Percentiles rank a stretch among this genome's conserved stretches.
Evolutionary conservation across 2,113 vertebrate genomes (phyloP).

Genomic region (Crotalus viridis): DNA sequence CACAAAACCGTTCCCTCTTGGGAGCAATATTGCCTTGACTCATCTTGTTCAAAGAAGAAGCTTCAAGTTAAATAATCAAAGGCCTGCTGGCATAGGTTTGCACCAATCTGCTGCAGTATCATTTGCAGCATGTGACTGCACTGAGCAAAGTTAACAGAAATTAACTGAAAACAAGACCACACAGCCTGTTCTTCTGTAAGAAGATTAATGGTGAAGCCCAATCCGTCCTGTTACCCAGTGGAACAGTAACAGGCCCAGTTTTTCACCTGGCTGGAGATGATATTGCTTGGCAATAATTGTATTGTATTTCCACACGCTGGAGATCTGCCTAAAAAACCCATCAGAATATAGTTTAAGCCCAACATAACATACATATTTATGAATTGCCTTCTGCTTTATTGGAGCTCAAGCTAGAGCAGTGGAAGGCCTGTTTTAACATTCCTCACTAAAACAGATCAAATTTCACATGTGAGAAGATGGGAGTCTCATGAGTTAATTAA

Average conservation of each 20-base stretch:
- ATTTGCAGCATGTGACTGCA: not conserved
- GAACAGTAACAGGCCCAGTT: not conserved
- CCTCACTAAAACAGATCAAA: constrained; percentile 64
- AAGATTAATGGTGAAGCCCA: accelerated
- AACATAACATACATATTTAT: constrained; percentile 57
- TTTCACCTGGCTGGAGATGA: constrained; percentile 3
- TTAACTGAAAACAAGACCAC: not conserved
- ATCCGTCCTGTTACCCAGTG: accelerated
- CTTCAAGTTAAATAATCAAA: not conserved
- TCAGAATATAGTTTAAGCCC: constrained; percentile 60
- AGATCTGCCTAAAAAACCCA: constrained; percentile 68
- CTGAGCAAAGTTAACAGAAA: accelerated
- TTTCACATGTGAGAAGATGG: constrained; percentile 67
- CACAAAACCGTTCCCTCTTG: not conserved
- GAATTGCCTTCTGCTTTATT: constrained; percentile 70
- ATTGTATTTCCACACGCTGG: constrained; percentile 56
- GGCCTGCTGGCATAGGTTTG: not conserved
- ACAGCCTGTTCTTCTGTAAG: not conserved
- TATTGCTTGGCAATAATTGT: constrained; percentile 13
- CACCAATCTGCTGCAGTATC: not conserved
- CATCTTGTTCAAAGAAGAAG: not conserved
- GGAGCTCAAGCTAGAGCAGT: constrained; percentile 62
- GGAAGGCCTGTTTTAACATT: constrained; percentile 63
- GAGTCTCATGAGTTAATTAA: constrained; percentile 69
- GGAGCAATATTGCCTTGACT: not conserved